These are phyloP conservation scores for Megalopta genalis DNA, from an alignment of 1,140 invertebrate species.

Conservation along the genomic window DNA sequence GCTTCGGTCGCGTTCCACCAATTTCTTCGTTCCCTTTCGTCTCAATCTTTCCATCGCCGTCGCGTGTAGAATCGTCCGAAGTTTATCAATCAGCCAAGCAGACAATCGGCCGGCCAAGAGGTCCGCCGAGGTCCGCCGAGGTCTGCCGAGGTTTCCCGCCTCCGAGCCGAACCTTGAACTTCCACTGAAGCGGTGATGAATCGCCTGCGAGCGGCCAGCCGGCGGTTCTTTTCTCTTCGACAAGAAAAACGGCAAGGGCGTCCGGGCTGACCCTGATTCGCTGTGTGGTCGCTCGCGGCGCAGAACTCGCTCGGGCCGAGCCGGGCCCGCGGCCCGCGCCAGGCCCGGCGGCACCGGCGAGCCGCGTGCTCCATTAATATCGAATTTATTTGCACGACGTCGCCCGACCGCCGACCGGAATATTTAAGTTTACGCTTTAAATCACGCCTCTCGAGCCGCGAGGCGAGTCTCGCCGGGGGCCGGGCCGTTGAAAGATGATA, in stretches of 20 bases:
- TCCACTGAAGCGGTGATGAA: background rate
- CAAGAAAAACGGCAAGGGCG: background rate
- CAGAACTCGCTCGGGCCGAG: too few relatives aligned
- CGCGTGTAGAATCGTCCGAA: background rate
- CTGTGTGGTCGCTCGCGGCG: background rate
- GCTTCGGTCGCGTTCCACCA: too few relatives aligned
- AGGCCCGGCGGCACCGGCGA: background rate
- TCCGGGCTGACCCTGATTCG: background rate
- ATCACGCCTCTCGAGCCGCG: conserved; percentile 61
- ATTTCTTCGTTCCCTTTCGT: too few relatives aligned
- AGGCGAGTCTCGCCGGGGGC: background rate
- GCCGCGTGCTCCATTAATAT: conserved; percentile 69
- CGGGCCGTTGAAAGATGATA: background rate
- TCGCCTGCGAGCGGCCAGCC: background rate
- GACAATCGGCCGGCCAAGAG: background rate
- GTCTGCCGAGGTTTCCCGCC: background rate
- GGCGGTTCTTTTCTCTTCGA: background rate
- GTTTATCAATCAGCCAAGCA: background rate
- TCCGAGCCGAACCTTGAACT: background rate
- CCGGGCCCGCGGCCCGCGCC: too few relatives aligned
- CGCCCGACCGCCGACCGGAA: conserved; percentile 58
- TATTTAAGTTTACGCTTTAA: conserved; percentile 74
- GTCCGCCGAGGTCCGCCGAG: too few relatives aligned
- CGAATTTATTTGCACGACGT: conserved; percentile 71
- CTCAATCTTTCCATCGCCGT: background rate